Conservation (phyloP, 2,797 vertebrate genomes). For the Percopsis omiscomaycus region DNA sequence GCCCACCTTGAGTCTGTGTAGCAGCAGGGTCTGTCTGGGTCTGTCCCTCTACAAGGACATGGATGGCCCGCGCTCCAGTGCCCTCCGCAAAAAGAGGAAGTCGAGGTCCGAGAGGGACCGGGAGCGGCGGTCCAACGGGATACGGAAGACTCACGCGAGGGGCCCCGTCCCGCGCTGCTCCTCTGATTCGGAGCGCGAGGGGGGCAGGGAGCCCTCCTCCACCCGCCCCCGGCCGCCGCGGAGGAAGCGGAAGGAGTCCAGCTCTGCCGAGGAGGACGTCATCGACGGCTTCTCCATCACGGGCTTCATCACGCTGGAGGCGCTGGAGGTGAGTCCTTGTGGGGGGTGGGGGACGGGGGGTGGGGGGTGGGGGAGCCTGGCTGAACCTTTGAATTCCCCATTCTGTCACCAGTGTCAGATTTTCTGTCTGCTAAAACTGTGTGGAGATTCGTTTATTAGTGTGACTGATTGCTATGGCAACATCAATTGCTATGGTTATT, state of each 20-base stretch:
- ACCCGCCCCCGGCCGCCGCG: slow-evolving; percentile 89
- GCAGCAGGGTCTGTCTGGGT: slow-evolving; percentile 56
- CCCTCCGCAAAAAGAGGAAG: slow-evolving; percentile 90
- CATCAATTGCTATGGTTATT: too few relatives aligned
- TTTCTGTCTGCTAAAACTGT: slow-evolving; percentile 24
- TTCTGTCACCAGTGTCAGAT: slow-evolving; percentile 5
- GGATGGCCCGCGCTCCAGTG: slow-evolving; percentile 88
- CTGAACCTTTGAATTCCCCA: not conserved
- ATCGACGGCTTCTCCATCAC: slow-evolving; percentile 94
- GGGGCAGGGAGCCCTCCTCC: slow-evolving; percentile 81
- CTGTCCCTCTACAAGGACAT: slow-evolving; percentile 78
- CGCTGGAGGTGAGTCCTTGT: slow-evolving; percentile 85
- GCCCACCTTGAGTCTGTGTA: slow-evolving; percentile 26
- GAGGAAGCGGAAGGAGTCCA: slow-evolving; percentile 89
- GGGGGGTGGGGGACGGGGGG: too few relatives aligned
- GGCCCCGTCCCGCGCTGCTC: slow-evolving; percentile 76
- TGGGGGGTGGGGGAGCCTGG: too few relatives aligned
- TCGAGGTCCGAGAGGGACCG: slow-evolving; percentile 89
- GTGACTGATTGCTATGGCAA: not conserved
- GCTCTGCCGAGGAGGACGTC: slow-evolving; percentile 94
- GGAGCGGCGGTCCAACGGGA: slow-evolving; percentile 80
- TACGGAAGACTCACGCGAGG: slow-evolving; percentile 68
- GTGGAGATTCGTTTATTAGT: slow-evolving; percentile 45
- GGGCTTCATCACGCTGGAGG: slow-evolving; percentile 91
- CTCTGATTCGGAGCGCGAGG: slow-evolving; percentile 89